Evolutionary conservation across 2,113 vertebrate species (phyloP).

Genomic region (Phrynocephalus versicolor): DNA sequence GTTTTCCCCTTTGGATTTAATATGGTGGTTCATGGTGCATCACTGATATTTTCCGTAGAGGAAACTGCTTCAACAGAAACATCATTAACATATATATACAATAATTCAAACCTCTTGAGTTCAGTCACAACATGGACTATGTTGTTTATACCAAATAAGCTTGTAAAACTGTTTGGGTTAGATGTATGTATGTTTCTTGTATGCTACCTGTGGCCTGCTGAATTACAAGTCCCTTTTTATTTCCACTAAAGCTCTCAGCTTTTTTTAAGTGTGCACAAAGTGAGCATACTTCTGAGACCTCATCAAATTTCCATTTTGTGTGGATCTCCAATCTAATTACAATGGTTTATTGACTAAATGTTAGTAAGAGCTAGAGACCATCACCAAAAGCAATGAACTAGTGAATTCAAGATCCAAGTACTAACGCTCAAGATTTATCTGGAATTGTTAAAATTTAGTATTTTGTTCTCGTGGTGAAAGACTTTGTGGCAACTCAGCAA

Average conservation of each 20-base stretch:
- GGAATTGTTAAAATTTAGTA: neutral
- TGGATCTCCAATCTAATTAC: neutral
- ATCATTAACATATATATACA: neutral
- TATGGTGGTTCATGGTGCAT: neutral
- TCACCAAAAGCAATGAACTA: neutral
- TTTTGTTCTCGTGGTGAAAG: neutral
- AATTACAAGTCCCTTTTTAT: neutral
- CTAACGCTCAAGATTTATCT: neutral
- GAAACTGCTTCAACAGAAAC: neutral
- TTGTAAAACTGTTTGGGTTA: neutral
- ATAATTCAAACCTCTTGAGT: neutral
- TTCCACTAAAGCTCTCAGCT: neutral
- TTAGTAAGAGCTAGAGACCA: neutral
- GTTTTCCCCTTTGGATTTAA: neutral
- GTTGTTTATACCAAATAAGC: neutral
- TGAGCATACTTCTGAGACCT: neutral
- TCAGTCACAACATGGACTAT: neutral
- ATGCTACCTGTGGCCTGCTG: neutral
- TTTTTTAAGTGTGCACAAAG: neutral
- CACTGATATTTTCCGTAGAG: neutral
- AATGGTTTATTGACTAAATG: constrained; percentile 2
- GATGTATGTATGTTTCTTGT: neutral
- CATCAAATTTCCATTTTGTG: neutral
- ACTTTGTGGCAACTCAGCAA: neutral
- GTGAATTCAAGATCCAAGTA: neutral